A percentile compares a stretch with the other conserved stretches of the same genome.
Conservation (phyloP, 2,113 vertebrate genomes). For the Chaetorhynchus papuensis region DNA sequence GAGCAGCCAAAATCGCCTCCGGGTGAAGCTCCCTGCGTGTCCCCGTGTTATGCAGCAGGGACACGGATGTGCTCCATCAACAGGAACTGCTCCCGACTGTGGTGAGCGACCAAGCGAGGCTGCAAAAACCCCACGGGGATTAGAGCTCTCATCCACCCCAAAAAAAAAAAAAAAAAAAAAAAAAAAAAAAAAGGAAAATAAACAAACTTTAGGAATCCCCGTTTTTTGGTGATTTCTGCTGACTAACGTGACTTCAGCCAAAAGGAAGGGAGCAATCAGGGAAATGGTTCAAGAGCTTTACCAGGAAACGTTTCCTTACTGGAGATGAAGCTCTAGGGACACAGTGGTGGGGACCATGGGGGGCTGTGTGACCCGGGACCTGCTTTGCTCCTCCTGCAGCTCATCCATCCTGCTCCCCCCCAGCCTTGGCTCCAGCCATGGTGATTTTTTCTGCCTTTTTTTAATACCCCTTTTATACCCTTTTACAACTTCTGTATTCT, state of each 20-base stretch:
- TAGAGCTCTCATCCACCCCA: not conserved
- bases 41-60: not conserved
- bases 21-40: not conserved
- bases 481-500: too few species aligned
- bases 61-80: not conserved
- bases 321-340: not conserved
- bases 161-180: not conserved
- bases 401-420: not conserved
- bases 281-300: fast-evolving
- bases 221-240: not conserved
- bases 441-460: too few species aligned
- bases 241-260: not conserved
- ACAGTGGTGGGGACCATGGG: fast-evolving
- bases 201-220: not conserved
- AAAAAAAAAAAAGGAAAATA: not conserved
- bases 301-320: not conserved
- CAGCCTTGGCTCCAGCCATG: not conserved
- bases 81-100: not conserved
- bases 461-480: too few species aligned
- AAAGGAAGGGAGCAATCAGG: not conserved
- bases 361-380: not conserved
- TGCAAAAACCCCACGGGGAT: not conserved
- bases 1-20: not conserved
- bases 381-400: not conserved
- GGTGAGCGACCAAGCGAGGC: not conserved